Evolutionary conservation across 2,888 invertebrate species (phyloP).

Genomic region (Plemyria rubiginata): DNA sequence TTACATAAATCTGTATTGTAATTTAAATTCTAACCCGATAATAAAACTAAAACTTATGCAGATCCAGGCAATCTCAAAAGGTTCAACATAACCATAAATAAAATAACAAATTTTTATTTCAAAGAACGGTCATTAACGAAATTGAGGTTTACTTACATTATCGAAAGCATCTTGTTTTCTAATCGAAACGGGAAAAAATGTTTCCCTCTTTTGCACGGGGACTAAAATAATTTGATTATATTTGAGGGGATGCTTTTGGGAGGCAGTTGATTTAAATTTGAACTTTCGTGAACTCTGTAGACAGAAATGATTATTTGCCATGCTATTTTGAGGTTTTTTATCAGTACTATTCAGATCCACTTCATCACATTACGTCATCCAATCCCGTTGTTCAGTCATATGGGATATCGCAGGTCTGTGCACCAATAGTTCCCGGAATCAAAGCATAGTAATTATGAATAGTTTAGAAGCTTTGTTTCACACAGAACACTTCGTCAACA

Average conservation of each 20-base stretch:
- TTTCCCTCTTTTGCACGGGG: constrained; percentile 73
- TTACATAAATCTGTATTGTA: too few species aligned
- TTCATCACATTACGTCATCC: constrained; percentile 38
- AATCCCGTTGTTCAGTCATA: constrained; percentile 37
- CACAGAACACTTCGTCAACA: too few species aligned
- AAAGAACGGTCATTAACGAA: constrained; percentile 60
- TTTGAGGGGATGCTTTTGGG: constrained; percentile 56
- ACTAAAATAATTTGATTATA: constrained; percentile 77
- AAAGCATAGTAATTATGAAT: constrained; percentile 11
- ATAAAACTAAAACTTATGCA: constrained; percentile 41
- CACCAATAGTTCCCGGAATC: constrained; percentile 26
- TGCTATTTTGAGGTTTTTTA: background rate
- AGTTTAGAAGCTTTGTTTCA: background rate
- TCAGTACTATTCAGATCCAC: constrained; percentile 26
- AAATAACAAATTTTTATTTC: constrained; percentile 51
- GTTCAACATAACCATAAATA: constrained; percentile 46
- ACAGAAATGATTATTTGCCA: constrained; percentile 71
- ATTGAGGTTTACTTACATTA: constrained; percentile 69
- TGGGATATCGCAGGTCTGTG: constrained; percentile 36
- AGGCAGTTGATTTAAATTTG: constrained; percentile 76
- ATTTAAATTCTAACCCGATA: constrained; percentile 11
- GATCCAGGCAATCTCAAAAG: constrained; percentile 35
- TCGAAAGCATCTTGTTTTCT: constrained; percentile 64
- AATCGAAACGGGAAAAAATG: constrained; percentile 70
- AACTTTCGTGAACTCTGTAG: constrained; percentile 67